phyloP scores from a whole-genome alignment of 2,113 vertebrate genomes.

The Lota lota region DNA sequence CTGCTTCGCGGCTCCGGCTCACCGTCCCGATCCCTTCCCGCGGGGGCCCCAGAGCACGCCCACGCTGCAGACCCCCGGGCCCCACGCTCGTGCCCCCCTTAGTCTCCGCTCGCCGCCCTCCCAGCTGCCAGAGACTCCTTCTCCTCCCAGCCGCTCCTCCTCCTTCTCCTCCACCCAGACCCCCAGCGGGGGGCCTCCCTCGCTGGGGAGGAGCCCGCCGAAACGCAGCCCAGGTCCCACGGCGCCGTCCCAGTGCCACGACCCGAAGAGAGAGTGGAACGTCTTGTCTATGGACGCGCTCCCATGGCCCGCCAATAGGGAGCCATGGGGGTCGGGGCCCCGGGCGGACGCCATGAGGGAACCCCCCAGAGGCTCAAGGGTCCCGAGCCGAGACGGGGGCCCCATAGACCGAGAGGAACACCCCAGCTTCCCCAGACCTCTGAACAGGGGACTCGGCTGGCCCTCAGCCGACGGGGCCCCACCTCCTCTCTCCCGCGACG shows the following conservation, averaged over 20 bases:
- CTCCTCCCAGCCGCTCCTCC: constrained; percentile 1
- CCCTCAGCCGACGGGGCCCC: constrained; percentile 22
- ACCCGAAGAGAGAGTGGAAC: constrained; percentile 24
- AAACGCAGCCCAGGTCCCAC: constrained; percentile 9
- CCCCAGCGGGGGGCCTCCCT: constrained; percentile 11
- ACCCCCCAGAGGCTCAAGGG: neutral
- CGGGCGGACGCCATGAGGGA: constrained; percentile 14
- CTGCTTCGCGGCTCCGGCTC: constrained; percentile 30
- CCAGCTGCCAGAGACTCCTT: constrained; percentile 7
- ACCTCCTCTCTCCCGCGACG: neutral
- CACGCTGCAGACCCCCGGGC: constrained; percentile 16
- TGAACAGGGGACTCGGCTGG: constrained; percentile 29
- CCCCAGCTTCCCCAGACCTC: constrained; percentile 1
- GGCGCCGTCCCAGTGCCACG: neutral
- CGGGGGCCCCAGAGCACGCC: constrained; percentile 17
- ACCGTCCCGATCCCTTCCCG: constrained; percentile 16
- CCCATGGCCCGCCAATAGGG: constrained; percentile 32
- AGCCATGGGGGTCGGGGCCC: constrained; percentile 17
- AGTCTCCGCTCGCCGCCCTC: constrained; percentile 4
- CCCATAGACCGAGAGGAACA: neutral
- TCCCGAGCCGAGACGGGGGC: neutral
- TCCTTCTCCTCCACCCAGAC: constrained; percentile 12
- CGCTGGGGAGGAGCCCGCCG: constrained; percentile 16
- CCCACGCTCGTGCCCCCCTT: constrained; percentile 19
- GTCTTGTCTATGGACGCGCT: constrained; percentile 11